Conservation (phyloP, 2,888 invertebrate genomes). For the Drosophila cognata region DNA sequence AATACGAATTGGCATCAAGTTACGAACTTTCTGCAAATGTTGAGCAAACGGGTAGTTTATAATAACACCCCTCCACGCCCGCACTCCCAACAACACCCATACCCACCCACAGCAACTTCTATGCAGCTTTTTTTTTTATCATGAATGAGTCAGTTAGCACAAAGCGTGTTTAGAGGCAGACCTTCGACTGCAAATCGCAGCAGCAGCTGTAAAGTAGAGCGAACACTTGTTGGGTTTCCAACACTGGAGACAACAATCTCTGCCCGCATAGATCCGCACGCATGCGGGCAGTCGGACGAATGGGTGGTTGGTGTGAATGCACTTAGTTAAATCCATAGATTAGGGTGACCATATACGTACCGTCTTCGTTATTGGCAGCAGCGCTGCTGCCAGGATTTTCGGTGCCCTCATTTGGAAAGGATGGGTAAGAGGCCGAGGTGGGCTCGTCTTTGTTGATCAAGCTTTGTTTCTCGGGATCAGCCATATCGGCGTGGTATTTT, state of each 20-base stretch:
- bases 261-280: slow-evolving; percentile 48
- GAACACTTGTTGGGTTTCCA: slow-evolving; percentile 81
- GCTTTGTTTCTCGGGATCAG: slow-evolving; percentile 84
- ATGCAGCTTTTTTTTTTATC: background rate
- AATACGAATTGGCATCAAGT: slow-evolving; percentile 48
- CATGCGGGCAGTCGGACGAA: slow-evolving; percentile 12
- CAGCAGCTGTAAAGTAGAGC: slow-evolving; percentile 54
- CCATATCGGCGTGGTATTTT: slow-evolving; percentile 67
- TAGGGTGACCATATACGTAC: slow-evolving; percentile 53
- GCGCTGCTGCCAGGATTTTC: slow-evolving; percentile 66
- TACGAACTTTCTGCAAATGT: slow-evolving; percentile 48
- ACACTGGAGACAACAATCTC: slow-evolving; percentile 41
- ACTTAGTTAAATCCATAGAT: slow-evolving; percentile 35
- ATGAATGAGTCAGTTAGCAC: slow-evolving; percentile 67
- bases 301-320: slow-evolving; percentile 47
- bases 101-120: background rate
- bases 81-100: slow-evolving; percentile 1
- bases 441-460: slow-evolving; percentile 80
- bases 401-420: slow-evolving; percentile 64
- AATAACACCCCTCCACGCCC: background rate
- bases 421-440: slow-evolving; percentile 70
- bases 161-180: slow-evolving; percentile 31
- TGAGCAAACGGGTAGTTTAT: slow-evolving; percentile 22
- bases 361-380: slow-evolving; percentile 64
- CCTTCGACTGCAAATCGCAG: slow-evolving; percentile 64